phyloP scores from a whole-genome alignment of 2,888 invertebrate genomes.

The Tachystola acroxantha region DNA sequence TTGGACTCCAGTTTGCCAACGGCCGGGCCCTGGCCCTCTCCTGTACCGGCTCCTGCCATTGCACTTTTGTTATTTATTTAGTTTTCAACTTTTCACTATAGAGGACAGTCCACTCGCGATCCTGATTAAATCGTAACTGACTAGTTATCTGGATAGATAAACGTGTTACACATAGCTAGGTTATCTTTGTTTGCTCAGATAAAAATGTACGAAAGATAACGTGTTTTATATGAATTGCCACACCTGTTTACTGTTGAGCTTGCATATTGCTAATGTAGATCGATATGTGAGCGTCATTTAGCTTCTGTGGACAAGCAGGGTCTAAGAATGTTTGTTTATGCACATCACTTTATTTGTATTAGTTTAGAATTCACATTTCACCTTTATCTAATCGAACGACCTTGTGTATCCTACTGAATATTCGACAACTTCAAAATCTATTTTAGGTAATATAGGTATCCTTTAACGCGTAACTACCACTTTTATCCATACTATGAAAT shows the following conservation, averaged over 20 bases:
- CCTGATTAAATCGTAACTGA: constrained; percentile 50
- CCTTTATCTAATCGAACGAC: no score
- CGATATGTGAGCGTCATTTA: background rate
- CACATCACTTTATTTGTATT: no score
- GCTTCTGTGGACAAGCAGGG: no score
- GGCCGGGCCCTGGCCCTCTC: constrained; percentile 68
- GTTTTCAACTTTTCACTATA: constrained; percentile 29
- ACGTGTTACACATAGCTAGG: constrained; percentile 43
- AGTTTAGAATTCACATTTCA: no score
- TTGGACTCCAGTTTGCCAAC: constrained; percentile 83
- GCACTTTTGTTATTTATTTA: constrained; percentile 37
- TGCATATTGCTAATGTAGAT: constrained; percentile 6
- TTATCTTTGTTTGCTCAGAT: constrained; percentile 71
- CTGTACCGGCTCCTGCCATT: constrained; percentile 78
- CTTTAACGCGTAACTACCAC: no score
- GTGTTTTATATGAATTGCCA: constrained; percentile 51
- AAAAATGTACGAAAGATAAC: constrained; percentile 55
- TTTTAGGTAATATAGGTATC: no score
- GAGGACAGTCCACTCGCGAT: constrained; percentile 37
- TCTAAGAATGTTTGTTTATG: no score
- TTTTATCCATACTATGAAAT: no score
- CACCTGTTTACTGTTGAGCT: constrained; percentile 40
- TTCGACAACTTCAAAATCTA: no score
- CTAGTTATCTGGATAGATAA: constrained; percentile 52
- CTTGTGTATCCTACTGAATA: no score